Evolutionary conservation across 2,113 vertebrate genomes (phyloP).

Genomic region (Sinosuthora webbiana): DNA sequence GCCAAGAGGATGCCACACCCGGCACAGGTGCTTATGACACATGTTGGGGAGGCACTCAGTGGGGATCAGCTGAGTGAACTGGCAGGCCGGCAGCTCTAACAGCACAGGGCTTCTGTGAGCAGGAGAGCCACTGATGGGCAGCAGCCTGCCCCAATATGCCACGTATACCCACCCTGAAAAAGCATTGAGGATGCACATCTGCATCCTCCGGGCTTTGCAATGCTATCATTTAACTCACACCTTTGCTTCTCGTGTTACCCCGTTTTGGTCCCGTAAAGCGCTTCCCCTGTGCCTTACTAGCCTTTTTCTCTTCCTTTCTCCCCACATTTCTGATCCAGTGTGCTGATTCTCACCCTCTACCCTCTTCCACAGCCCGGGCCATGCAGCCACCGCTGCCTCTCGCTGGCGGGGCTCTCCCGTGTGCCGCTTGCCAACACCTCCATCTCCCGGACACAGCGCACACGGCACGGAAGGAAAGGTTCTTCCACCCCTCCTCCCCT

Average conservation of each 20-base stretch:
- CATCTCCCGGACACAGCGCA: conserved; percentile 19
- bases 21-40: rapidly evolving
- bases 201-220: not conserved
- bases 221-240: not conserved
- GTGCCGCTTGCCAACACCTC: conserved; percentile 19
- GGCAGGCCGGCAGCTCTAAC: rapidly evolving
- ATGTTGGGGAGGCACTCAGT: rapidly evolving
- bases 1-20: not conserved
- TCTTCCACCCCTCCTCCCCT: too few relatives aligned
- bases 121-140: rapidly evolving
- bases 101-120: not conserved
- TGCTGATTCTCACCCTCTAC: not conserved
- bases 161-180: not conserved
- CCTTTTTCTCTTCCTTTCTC: not conserved
- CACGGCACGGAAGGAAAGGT: rapidly evolving
- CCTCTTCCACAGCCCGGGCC: rapidly evolving
- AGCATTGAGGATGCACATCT: rapidly evolving
- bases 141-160: not conserved
- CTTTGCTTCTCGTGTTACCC: not conserved
- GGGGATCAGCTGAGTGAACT: not conserved
- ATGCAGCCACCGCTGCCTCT: rapidly evolving
- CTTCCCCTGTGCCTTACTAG: too few relatives aligned
- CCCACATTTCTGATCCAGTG: rapidly evolving
- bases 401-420: too few relatives aligned
- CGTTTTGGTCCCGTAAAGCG: not conserved